phyloP scores from a whole-genome alignment of 2,113 vertebrate species.

The Cyphomyrus plagiostoma region DNA sequence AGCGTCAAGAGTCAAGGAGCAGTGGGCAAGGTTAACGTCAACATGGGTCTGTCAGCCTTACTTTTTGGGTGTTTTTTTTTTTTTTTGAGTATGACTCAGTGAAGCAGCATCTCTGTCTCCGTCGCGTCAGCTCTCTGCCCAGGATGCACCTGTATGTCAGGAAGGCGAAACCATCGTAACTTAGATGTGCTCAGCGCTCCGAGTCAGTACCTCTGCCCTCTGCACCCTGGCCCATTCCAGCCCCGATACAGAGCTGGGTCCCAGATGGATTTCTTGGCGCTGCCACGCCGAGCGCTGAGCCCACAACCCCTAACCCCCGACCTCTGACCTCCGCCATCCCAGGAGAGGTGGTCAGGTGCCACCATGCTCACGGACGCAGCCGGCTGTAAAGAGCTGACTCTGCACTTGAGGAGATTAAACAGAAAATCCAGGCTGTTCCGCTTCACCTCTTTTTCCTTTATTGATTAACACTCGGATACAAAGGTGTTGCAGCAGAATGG shows the following conservation, averaged over 20 bases:
- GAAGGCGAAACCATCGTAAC: background rate
- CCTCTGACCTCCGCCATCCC: background rate
- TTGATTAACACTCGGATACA: constrained; percentile 10
- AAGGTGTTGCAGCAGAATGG: background rate
- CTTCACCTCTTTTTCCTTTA: constrained; percentile 10
- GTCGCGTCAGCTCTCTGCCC: background rate
- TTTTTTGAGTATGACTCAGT: background rate
- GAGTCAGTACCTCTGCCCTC: background rate
- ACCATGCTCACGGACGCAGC: background rate
- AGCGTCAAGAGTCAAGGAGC: background rate
- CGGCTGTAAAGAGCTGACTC: background rate
- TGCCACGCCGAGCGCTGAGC: background rate
- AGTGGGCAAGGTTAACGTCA: background rate
- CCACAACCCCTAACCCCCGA: background rate
- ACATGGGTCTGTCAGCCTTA: background rate
- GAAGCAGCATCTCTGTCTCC: background rate
- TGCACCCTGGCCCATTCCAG: background rate
- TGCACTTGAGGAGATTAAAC: background rate
- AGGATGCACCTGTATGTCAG: background rate
- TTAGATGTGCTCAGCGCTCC: background rate
- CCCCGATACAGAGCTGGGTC: background rate
- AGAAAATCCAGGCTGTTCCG: background rate
- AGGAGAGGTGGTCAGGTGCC: background rate
- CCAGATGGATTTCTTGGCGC: background rate
- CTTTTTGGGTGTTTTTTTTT: background rate